Evolutionary conservation across 2,888 invertebrate species (phyloP).

Genomic region (Notodonta dromedarius): DNA sequence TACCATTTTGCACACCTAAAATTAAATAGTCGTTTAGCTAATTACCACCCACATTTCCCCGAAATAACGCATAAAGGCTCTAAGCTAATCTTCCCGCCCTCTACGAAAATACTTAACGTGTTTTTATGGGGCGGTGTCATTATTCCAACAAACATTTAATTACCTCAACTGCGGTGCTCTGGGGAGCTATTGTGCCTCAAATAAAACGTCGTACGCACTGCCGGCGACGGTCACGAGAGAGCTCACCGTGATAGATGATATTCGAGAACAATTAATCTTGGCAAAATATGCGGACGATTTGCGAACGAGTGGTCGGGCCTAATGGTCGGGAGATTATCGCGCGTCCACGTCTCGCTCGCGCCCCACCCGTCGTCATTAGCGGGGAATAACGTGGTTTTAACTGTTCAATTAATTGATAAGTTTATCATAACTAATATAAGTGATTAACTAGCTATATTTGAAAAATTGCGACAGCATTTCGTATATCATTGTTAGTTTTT

Average conservation of each 20-base stretch:
- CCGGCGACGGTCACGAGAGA: constrained; percentile 78
- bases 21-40: constrained; percentile 32
- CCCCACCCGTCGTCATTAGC: constrained; percentile 71
- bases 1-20: constrained; percentile 15
- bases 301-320: constrained; percentile 82
- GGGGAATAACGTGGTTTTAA: constrained; percentile 62
- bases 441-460: no score
- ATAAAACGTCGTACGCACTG: constrained; percentile 82
- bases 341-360: constrained; percentile 63
- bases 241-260: constrained; percentile 83
- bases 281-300: constrained; percentile 84
- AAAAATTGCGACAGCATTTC: no score
- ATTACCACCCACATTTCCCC: constrained; percentile 39
- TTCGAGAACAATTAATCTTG: constrained; percentile 84
- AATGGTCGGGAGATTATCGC: constrained; percentile 81
- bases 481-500: no score
- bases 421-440: not conserved
- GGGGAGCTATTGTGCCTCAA: constrained; percentile 71
- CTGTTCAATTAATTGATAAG: constrained; percentile 38
- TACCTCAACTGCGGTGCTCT: constrained; percentile 65
- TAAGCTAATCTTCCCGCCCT: constrained; percentile 36
- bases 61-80: constrained; percentile 41
- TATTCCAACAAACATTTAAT: constrained; percentile 72
- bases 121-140: constrained; percentile 50
- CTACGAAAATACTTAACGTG: constrained; percentile 45